Conservation (phyloP, 1,140 invertebrate genomes). For the Ephestia elutella region DNA sequence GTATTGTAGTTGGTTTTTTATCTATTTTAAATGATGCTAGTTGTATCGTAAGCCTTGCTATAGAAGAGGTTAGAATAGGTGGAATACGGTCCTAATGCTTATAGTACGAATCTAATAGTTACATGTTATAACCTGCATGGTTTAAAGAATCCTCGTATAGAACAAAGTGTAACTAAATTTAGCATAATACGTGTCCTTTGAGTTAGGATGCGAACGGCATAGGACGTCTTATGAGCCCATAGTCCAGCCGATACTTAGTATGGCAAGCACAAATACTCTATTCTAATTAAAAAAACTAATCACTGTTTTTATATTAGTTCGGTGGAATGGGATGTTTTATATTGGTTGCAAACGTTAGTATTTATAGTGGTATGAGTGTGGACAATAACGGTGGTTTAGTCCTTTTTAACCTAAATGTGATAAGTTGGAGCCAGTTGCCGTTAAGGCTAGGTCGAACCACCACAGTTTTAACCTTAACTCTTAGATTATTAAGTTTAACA, state of each 20-base stretch:
- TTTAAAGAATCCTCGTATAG: conserved; percentile 55
- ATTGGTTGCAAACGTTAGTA: conserved; percentile 62
- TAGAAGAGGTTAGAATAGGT: conserved; percentile 42
- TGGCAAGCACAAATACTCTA: conserved; percentile 65
- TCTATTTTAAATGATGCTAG: conserved; percentile 68
- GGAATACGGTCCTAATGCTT: conserved; percentile 59
- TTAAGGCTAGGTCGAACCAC: conserved; percentile 35
- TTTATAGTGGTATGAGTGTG: conserved; percentile 53
- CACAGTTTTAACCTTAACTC: conserved; percentile 42
- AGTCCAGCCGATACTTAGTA: conserved; percentile 10
- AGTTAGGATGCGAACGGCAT: conserved; percentile 18
- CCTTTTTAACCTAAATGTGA: conserved; percentile 47
- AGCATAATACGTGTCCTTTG: conserved; percentile 57
- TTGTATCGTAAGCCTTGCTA: conserved; percentile 50
- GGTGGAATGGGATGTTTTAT: conserved; percentile 42
- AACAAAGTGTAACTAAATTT: conserved; percentile 47
- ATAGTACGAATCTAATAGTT: conserved; percentile 58
- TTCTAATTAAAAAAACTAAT: conserved; percentile 53
- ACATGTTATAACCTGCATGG: conserved; percentile 51
- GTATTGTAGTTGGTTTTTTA: conserved; percentile 57
- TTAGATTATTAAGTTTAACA: conserved; percentile 63
- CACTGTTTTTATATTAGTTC: conserved; percentile 54
- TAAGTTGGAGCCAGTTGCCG: conserved; percentile 45
- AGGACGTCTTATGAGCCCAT: conserved; percentile 35
- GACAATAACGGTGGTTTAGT: conserved; percentile 63